Percentiles rank a stretch among this genome's conserved stretches.
phyloP scores from a whole-genome alignment of 2,113 vertebrate species.

The Pogona vitticeps region DNA sequence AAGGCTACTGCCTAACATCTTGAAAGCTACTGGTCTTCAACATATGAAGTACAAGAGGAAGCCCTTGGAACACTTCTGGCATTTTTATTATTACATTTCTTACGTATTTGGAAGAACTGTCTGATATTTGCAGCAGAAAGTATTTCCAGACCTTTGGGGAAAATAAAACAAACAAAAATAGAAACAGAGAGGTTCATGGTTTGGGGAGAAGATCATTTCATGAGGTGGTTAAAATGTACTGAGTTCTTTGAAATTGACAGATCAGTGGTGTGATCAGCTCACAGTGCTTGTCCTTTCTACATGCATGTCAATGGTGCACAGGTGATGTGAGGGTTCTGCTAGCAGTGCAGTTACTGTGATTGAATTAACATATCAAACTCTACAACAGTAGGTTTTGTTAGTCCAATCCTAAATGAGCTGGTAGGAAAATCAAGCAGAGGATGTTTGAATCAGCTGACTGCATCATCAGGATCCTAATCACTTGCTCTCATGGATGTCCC shows the following conservation, averaged over 20 bases:
- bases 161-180: no score
- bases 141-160: no score
- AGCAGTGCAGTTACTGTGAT: not conserved
- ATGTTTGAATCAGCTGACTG: not conserved
- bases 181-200: no score
- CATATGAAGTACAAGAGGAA: no score
- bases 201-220: no score
- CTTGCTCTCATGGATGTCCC: not conserved
- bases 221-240: not conserved
- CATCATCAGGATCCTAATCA: not conserved
- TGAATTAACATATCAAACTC: not conserved
- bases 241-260: not conserved
- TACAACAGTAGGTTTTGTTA: not conserved
- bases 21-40: no score
- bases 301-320: not conserved
- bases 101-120: no score
- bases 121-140: no score
- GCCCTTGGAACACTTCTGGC: no score
- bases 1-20: no score
- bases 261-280: not conserved
- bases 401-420: not conserved
- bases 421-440: not conserved
- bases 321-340: no score
- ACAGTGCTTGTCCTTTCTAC: not conserved
- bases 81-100: no score